Percentiles rank a stretch among this genome's conserved stretches.
Conservation (phyloP, 2,113 vertebrate species). For the Dunckerocampus dactyliophorus region DNA sequence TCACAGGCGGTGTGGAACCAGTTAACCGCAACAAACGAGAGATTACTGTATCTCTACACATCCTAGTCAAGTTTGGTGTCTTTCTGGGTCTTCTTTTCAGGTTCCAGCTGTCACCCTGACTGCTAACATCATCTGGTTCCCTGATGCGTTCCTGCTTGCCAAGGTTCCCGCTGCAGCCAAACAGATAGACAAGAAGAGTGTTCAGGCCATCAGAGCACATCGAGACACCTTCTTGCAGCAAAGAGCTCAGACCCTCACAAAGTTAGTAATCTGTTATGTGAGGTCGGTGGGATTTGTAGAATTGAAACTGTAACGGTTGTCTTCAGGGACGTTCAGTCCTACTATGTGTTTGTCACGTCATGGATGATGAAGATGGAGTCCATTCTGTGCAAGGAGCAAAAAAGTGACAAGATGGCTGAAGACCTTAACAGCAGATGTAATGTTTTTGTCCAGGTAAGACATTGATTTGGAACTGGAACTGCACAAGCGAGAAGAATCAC, state of each 20-base stretch:
- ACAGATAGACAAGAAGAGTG: slow-evolving; percentile 89
- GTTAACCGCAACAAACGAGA: too few relatives aligned
- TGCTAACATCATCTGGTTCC: slow-evolving; percentile 96
- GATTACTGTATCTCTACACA: too few relatives aligned
- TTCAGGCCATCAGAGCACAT: slow-evolving; percentile 81
- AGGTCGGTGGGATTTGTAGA: not conserved
- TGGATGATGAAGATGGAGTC: slow-evolving; percentile 99
- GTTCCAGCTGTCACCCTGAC: slow-evolving; percentile 94
- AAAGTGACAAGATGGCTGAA: slow-evolving; percentile 82
- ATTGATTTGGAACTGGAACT: not conserved
- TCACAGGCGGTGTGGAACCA: too few relatives aligned
- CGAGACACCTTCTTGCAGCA: slow-evolving; percentile 89
- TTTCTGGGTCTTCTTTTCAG: slow-evolving; percentile 52
- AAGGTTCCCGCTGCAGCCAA: slow-evolving; percentile 91
- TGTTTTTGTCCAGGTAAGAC: slow-evolving; percentile 90
- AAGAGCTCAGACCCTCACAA: slow-evolving; percentile 85
- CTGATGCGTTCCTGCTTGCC: slow-evolving; percentile 85
- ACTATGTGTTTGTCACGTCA: slow-evolving; percentile 94
- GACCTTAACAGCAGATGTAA: slow-evolving; percentile 91
- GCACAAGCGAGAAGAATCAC: too few relatives aligned
- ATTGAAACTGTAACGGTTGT: slow-evolving; percentile 8
- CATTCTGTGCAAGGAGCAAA: slow-evolving; percentile 87
- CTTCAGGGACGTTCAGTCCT: slow-evolving; percentile 92
- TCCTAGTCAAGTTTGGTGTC: too few relatives aligned
- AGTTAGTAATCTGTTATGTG: slow-evolving; percentile 71